These are phyloP conservation scores for Gambusia yucatana DNA, from an alignment of 2,797 vertebrate genomes.

Conservation along the genomic window DNA sequence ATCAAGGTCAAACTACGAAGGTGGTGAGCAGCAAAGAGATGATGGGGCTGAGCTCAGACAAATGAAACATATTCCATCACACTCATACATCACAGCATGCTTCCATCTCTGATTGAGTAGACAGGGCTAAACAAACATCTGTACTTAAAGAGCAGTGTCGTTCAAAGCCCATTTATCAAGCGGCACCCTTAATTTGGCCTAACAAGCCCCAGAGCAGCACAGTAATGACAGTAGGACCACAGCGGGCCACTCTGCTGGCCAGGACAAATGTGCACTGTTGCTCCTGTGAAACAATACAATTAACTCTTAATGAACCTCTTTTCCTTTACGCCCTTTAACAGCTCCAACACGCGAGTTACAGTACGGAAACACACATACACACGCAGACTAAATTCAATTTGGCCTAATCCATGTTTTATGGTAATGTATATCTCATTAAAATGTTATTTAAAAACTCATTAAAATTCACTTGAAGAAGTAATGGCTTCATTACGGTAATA, in stretches of 20 bases:
- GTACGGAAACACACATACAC: conserved; percentile 64
- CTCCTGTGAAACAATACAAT: conserved; percentile 87
- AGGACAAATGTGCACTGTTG: conserved; percentile 76
- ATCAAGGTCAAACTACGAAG: conserved; percentile 68
- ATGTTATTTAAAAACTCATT: conserved; percentile 96
- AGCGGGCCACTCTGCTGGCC: conserved; percentile 73
- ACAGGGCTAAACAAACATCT: conserved; percentile 70
- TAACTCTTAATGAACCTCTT: conserved; percentile 91
- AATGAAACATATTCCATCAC: conserved; percentile 50
- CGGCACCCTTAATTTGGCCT: conserved; percentile 70
- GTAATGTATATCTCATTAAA: conserved; percentile 96
- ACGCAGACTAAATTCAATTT: conserved; percentile 84
- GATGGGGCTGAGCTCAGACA: conserved; percentile 40
- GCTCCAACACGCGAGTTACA: conserved; percentile 33
- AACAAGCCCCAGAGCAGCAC: conserved; percentile 74
- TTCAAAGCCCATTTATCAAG: conserved; percentile 69
- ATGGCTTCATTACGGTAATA: conserved; percentile 94
- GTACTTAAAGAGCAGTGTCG: conserved; percentile 63
- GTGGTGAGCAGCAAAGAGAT: conserved; percentile 33
- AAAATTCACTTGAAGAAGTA: conserved; percentile 92
- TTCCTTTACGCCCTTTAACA: conserved; percentile 66
- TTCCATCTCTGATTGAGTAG: conserved; percentile 37
- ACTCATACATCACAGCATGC: conserved; percentile 31
- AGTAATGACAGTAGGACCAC: conserved; percentile 73
- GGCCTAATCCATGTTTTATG: conserved; percentile 90